Base-by-base conservation (phyloP, 1,140 invertebrate species). In the Eupristina koningsbergeri region DNA sequence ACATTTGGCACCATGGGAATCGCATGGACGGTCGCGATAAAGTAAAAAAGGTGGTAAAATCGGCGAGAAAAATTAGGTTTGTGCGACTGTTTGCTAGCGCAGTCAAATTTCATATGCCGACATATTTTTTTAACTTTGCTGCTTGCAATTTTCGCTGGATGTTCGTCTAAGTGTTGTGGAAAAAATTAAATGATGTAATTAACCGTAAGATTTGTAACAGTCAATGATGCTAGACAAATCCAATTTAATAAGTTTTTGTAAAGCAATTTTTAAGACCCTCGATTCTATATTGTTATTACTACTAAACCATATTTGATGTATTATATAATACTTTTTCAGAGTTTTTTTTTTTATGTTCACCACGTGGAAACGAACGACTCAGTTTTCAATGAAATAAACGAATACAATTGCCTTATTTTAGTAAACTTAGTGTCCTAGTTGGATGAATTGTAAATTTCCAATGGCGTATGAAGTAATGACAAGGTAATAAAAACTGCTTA, bases 181-280 rank as follows among this genome's bases (percentile, higher is more conserved):
- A 71, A 71, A 41, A 41, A 71, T 71, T 41, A 71, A 26, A n/a
- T 71, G 67, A 71, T 22, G 67, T 41, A 71, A 71, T 6, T 19
- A 71, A 26, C 53, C 26, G 0, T n/a, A 71, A 41, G 39, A 19
- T 22, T n/a, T 9, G 6, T 41, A 71, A 41, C 19, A 5, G 22
- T 39, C 7, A 17, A 71, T 26, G 67, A 36, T 3, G 19, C 36
- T 0, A n/a, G 15, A 31, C n/a, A n/a, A 7, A 3, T 71, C 41
- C 39, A 41, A n/a, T 22, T 71, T n/a, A n/a, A n/a, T n/a, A n/a
- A n/a, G n/a, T n/a, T 0, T 64, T 29, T 64, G 63, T 64, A 17
- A 34, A 26, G 1, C 17, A 3, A 34, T 64, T 64, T 64, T 34
- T 34, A 34, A 64, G 63, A 39, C 17, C 2, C 34, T 69, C 31